A percentile compares a stretch with the other conserved stretches of the same genome.
These are phyloP conservation scores for Mystacornis crossleyi DNA, from an alignment of 2,113 vertebrate species.

Conservation along the genomic window DNA sequence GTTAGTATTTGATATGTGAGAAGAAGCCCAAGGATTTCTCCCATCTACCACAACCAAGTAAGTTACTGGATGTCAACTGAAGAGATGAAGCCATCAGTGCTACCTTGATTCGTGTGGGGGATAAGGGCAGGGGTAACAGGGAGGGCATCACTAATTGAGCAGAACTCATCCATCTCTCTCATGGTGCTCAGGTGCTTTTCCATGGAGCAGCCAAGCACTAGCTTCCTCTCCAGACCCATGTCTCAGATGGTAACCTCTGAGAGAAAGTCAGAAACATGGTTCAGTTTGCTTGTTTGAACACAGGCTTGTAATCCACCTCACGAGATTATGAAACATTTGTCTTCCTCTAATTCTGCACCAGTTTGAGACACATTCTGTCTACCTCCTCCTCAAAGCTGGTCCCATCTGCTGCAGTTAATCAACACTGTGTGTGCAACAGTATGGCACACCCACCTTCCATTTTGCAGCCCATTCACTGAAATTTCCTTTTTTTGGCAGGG, in stretches of 20 bases:
- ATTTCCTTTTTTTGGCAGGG: neutral
- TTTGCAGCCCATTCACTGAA: constrained; percentile 23
- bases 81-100: neutral
- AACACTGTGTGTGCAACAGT: neutral
- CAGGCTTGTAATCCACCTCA: neutral
- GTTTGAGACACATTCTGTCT: constrained; percentile 48
- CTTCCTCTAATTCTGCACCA: constrained; percentile 10
- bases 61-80: neutral
- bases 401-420: constrained; percentile 49
- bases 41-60: neutral
- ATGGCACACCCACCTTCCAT: constrained; percentile 33
- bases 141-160: neutral
- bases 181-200: neutral
- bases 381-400: constrained; percentile 29
- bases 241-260: neutral
- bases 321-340: neutral
- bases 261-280: neutral
- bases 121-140: neutral
- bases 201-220: neutral
- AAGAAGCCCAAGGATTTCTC: neutral
- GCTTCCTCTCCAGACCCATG: neutral
- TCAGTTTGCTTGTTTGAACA: neutral
- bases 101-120: neutral
- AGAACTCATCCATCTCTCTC: neutral
- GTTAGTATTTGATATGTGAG: neutral